Evolutionary conservation across 2,888 invertebrate species (phyloP).

Genomic region (Xylota segnis): DNA sequence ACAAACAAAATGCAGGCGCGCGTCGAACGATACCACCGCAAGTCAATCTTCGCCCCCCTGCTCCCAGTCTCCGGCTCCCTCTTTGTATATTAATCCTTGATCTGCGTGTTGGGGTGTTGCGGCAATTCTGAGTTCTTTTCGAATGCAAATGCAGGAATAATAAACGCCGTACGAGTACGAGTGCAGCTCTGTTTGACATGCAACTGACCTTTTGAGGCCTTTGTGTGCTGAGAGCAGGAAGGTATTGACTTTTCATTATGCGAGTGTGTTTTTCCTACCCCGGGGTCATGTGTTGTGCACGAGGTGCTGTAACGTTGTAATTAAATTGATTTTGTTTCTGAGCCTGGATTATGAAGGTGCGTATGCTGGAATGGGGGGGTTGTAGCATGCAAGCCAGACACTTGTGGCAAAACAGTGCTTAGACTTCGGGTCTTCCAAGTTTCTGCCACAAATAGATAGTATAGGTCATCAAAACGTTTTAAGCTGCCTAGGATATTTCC

Average conservation of each 20-base stretch:
- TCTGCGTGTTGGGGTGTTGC: slow-evolving; percentile 38
- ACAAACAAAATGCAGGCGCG: slow-evolving; percentile 59
- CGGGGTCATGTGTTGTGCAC: background rate
- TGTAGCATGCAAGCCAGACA: too few species aligned
- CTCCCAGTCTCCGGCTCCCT: background rate
- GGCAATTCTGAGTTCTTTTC: slow-evolving; percentile 25
- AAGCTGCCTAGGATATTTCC: too few species aligned
- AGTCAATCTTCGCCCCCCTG: slow-evolving; percentile 63
- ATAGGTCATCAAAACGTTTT: too few species aligned
- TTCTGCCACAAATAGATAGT: too few species aligned
- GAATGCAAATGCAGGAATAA: slow-evolving; percentile 65
- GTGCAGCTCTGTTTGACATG: slow-evolving; percentile 13
- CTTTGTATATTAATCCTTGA: slow-evolving; percentile 30
- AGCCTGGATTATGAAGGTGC: too few species aligned
- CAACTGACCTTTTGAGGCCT: slow-evolving; percentile 35
- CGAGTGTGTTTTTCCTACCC: background rate
- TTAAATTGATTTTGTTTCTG: too few species aligned
- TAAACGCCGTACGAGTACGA: slow-evolving; percentile 13
- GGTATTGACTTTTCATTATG: slow-evolving; percentile 39
- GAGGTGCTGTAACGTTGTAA: too few species aligned
- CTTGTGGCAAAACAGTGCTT: too few species aligned
- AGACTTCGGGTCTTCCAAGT: too few species aligned
- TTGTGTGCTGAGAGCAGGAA: background rate
- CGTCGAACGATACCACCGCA: slow-evolving; percentile 21
- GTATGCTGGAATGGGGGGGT: too few species aligned